Percentiles rank a stretch among this genome's conserved stretches.
Evolutionary conservation across 1,140 invertebrate genomes (phyloP).

Genomic region (Eurosta solidaginis): DNA sequence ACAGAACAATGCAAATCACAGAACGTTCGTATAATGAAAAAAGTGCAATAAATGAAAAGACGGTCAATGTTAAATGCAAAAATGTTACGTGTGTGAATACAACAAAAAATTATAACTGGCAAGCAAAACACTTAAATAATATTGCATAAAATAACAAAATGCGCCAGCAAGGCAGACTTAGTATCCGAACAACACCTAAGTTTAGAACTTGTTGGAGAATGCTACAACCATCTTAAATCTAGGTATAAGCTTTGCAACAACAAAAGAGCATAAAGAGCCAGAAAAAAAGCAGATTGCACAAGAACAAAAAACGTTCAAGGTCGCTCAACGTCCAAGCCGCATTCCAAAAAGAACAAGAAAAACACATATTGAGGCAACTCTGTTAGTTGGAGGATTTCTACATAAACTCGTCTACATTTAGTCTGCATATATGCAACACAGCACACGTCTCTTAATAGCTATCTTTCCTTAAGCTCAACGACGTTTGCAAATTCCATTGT

Average conservation of each 20-base stretch:
- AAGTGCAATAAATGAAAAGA: background rate
- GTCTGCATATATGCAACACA: background rate
- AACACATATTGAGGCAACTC: background rate
- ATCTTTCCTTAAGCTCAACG: too few species aligned
- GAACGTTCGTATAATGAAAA: background rate
- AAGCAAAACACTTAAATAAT: constrained; percentile 5
- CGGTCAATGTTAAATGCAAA: constrained; percentile 17
- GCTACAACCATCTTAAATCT: constrained; percentile 5
- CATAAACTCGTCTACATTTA: background rate
- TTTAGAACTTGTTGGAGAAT: constrained; percentile 22
- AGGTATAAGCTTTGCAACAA: background rate
- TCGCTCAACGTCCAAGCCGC: constrained; percentile 4
- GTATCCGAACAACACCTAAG: background rate
- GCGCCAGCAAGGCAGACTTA: background rate
- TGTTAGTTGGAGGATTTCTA: background rate
- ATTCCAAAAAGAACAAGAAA: constrained; percentile 7
- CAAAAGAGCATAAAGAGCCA: background rate
- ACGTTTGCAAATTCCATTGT: constrained; percentile 3
- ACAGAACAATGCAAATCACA: constrained; percentile 18
- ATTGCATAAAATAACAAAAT: background rate
- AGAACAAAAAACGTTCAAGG: constrained; percentile 8
- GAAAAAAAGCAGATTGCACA: background rate
- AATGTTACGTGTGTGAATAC: background rate
- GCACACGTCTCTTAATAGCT: too few species aligned
- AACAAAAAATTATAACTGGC: background rate